phyloP scores from a whole-genome alignment of 2,797 vertebrate species.

The Anas georgica region DNA sequence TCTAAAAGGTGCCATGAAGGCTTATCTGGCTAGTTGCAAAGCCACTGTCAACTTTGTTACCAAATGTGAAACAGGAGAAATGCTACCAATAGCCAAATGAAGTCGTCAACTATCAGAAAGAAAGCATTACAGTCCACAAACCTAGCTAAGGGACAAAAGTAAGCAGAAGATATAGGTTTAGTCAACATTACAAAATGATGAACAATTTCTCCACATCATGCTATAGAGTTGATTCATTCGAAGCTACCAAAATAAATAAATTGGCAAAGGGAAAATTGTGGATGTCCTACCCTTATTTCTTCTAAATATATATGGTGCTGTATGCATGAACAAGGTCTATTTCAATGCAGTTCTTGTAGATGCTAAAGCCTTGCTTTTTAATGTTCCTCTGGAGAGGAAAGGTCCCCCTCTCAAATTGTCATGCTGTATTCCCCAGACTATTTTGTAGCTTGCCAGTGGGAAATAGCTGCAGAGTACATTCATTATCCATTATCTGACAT shows the following conservation, averaged over 20 bases:
- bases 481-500: not conserved
- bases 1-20: not conserved
- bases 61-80: not conserved
- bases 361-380: not conserved
- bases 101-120: not conserved
- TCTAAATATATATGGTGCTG: not conserved
- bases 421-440: not conserved
- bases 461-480: not conserved
- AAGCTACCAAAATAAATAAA: not conserved
- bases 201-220: not conserved
- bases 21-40: not conserved
- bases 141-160: not conserved
- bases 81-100: rapidly evolving
- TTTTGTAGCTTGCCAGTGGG: not conserved
- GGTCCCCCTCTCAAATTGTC: not conserved
- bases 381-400: not conserved
- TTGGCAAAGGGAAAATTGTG: not conserved
- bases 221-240: not conserved
- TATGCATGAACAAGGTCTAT: not conserved
- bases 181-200: not conserved
- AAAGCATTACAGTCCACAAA: not conserved
- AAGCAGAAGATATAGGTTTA: not conserved
- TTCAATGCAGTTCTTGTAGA: not conserved
- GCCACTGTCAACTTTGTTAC: not conserved
- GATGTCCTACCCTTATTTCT: not conserved